Evolutionary conservation across 2,888 invertebrate genomes (phyloP), one percentile per base, ranked within the genome.

Genomic region (Linnaemya vulpina): DNA sequence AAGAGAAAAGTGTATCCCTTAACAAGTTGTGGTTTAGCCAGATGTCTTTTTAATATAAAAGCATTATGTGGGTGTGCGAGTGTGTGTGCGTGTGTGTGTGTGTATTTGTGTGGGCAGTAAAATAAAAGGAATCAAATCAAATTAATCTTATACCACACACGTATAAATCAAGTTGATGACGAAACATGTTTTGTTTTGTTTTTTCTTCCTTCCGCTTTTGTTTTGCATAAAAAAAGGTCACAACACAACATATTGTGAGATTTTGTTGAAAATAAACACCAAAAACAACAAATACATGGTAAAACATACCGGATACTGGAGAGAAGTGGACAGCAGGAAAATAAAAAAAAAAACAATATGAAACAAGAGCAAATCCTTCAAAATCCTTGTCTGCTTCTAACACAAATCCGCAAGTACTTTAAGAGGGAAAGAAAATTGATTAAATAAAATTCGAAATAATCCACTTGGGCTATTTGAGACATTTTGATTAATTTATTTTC

Each of bases 31-130:
- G 46, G 65, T 49, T 11, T 17, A n/a, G 40, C n/a, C 40, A 40
- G 30, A 70, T 43, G 40, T 55, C 11, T n/a, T 70, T 70, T 53
- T 55, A 70, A 55, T 55, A 40, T 9, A 49, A 65, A n/a, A n/a
- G n/a, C 9, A 15, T 25, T 46, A 30, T 30, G 5, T 46, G 22
- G 9, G 22, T 38, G 53, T 25, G 25, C 22, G 40, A 13, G 40
- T 30, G 30, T 30, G 30, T 11, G 38, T 25, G 25, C 22, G 40
- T 40, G 40, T 40, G 38, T 38, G 5, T 40, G 38, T 38, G 40
- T 40, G 40, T 40, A 9, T 38, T 3, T 40, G 38, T 38, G 38
- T 10, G 13, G 17, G 4, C 5, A 63, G 43, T 15, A 15, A 40
- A 22, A 55, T n/a, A 25, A 55, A 70, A 35, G 20, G 3, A 46